These are phyloP conservation scores for Ceratina japonica DNA, from an alignment of 1,140 invertebrate species.

Conservation along the genomic window DNA sequence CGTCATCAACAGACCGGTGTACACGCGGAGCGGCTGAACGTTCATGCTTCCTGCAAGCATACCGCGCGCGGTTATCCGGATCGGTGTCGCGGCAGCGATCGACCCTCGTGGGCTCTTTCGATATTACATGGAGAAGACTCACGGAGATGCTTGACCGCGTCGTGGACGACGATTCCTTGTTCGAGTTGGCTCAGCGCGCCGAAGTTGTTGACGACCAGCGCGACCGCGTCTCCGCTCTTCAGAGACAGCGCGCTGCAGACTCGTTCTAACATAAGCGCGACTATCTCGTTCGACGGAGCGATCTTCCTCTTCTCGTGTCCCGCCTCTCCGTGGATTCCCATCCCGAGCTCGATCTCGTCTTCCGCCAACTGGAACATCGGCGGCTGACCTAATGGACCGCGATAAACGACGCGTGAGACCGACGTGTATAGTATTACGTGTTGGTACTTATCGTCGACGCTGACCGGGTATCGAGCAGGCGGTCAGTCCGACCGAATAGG, in stretches of 20 bases:
- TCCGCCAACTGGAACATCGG: constrained; percentile 84
- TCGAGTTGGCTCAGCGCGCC: constrained; percentile 89
- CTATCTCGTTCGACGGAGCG: constrained; percentile 77
- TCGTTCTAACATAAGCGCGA: constrained; percentile 78
- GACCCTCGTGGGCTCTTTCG: no score
- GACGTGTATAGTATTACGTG: no score
- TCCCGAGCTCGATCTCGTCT: constrained; percentile 89
- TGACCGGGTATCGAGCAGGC: constrained; percentile 87
- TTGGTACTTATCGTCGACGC: neutral
- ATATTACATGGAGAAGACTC: constrained; percentile 72
- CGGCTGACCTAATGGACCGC: constrained; percentile 75
- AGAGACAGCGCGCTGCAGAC: constrained; percentile 80
- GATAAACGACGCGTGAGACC: constrained; percentile 12
- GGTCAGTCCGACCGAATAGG: constrained; percentile 86
- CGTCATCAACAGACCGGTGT: constrained; percentile 87
- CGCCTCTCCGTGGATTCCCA: constrained; percentile 93
- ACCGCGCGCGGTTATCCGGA: neutral
- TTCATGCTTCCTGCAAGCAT: constrained; percentile 77
- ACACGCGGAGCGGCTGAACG: constrained; percentile 83
- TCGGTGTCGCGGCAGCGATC: neutral
- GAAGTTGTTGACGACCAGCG: constrained; percentile 89
- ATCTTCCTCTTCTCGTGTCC: constrained; percentile 86
- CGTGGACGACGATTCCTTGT: constrained; percentile 86
- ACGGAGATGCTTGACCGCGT: constrained; percentile 84
- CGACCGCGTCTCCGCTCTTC: constrained; percentile 80